These are phyloP conservation scores for Amyelois transitella DNA, from an alignment of 1,140 invertebrate genomes.

Conservation along the genomic window DNA sequence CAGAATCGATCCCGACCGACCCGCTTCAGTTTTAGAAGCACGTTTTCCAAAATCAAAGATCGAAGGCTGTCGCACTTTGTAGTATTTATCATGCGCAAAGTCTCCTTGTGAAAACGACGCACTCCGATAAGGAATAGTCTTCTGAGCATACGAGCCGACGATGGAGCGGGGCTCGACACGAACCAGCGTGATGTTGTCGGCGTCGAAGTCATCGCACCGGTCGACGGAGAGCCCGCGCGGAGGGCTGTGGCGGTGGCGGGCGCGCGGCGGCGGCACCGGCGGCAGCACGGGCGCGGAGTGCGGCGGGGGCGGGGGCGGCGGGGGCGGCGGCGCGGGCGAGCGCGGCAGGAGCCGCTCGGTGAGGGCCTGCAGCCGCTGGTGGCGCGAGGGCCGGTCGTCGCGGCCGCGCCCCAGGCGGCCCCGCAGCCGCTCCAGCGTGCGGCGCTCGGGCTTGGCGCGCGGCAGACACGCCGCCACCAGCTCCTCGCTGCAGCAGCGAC, in stretches of 20 bases:
- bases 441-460: slow-evolving; percentile 67
- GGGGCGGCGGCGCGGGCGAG: slow-evolving; percentile 41
- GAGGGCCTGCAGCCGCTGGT: slow-evolving; percentile 82
- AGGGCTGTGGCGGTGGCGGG: slow-evolving; percentile 50
- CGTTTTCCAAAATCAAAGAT: slow-evolving; percentile 63
- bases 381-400: slow-evolving; percentile 73
- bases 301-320: slow-evolving; percentile 47
- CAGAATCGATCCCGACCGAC: slow-evolving; percentile 14
- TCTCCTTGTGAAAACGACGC: slow-evolving; percentile 90
- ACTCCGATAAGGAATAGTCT: slow-evolving; percentile 81
- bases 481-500: slow-evolving; percentile 70
- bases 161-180: slow-evolving; percentile 75
- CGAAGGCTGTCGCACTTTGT: slow-evolving; percentile 49
- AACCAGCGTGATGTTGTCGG: slow-evolving; percentile 64
- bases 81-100: slow-evolving; percentile 72
- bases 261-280: slow-evolving; percentile 53
- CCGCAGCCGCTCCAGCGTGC: slow-evolving; percentile 85
- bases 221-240: slow-evolving; percentile 52
- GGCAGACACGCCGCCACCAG: slow-evolving; percentile 71
- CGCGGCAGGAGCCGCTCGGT: slow-evolving; percentile 80
- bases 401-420: slow-evolving; percentile 82
- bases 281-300: slow-evolving; percentile 55
- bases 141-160: slow-evolving; percentile 76
- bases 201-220: slow-evolving; percentile 58
- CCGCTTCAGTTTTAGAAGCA: slow-evolving; percentile 40